These are phyloP conservation scores for Perizoma affinitatum DNA, from an alignment of 2,888 invertebrate species.

Conservation along the genomic window DNA sequence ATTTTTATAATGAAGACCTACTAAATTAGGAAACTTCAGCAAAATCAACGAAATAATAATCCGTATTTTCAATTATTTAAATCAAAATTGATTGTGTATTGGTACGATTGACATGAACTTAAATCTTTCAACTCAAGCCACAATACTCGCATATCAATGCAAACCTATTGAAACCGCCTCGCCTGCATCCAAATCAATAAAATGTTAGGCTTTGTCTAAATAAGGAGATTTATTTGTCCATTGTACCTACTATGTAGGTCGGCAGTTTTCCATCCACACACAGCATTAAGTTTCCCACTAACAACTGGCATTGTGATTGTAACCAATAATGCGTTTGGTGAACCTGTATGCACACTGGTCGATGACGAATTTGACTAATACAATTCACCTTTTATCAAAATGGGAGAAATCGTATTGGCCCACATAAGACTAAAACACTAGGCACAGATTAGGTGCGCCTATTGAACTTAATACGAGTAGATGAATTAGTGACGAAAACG, in stretches of 20 bases:
- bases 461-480: neutral
- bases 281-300: constrained; percentile 56
- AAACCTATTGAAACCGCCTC: constrained; percentile 42
- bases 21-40: too few species aligned
- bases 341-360: constrained; percentile 22
- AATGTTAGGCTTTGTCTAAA: constrained; percentile 29
- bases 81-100: too few species aligned
- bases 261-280: constrained; percentile 65
- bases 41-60: too few species aligned
- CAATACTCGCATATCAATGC: constrained; percentile 41
- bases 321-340: constrained; percentile 50
- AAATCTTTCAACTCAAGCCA: constrained; percentile 28
- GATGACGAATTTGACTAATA: constrained; percentile 14
- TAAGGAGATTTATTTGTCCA: constrained; percentile 71
- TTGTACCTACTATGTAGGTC: constrained; percentile 69
- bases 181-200: constrained; percentile 45
- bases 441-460: too few species aligned
- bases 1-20: too few species aligned
- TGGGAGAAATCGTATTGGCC: neutral
- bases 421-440: too few species aligned
- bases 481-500: neutral
- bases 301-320: constrained; percentile 52
- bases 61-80: too few species aligned
- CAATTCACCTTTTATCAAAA: constrained; percentile 1
- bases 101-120: neutral